phyloP scores from a whole-genome alignment of 2,888 invertebrate genomes.

The Pachymerium ferrugineum region DNA sequence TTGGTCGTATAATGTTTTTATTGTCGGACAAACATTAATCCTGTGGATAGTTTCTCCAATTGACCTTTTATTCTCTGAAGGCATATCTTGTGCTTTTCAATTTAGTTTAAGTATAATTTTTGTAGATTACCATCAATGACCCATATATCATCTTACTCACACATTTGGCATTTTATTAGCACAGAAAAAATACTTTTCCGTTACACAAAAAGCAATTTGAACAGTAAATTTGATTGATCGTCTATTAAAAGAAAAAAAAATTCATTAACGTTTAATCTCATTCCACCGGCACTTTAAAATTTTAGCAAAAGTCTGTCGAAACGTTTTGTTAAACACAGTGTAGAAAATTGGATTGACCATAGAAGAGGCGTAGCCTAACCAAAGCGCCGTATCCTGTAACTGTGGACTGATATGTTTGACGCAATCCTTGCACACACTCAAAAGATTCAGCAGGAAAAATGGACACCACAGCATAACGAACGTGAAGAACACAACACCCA shows the following conservation, averaged over 20 bases:
- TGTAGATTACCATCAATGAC: too few species aligned
- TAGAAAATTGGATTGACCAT: constrained; percentile 95
- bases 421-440: constrained; percentile 74
- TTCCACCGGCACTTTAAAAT: constrained; percentile 62
- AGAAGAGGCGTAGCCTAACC: constrained; percentile 90
- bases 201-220: background rate
- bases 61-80: background rate
- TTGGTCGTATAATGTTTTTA: constrained; percentile 19
- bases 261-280: constrained; percentile 1
- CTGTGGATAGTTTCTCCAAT: constrained; percentile 10
- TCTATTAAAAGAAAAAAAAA: background rate
- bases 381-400: constrained; percentile 79
- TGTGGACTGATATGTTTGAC: constrained; percentile 57
- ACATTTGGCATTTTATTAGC: too few species aligned
- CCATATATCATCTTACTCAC: too few species aligned
- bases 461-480: constrained; percentile 95
- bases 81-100: too few species aligned
- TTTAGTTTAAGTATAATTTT: too few species aligned
- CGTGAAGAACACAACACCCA: constrained; percentile 89
- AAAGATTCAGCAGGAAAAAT: constrained; percentile 82
- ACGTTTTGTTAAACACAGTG: constrained; percentile 90
- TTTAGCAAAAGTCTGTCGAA: constrained; percentile 82
- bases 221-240: background rate
- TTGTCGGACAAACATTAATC: constrained; percentile 7
- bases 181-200: too few species aligned